Conservation (phyloP, 92 coral and sea anemone species). For the Palythoa grandiflora region DNA sequence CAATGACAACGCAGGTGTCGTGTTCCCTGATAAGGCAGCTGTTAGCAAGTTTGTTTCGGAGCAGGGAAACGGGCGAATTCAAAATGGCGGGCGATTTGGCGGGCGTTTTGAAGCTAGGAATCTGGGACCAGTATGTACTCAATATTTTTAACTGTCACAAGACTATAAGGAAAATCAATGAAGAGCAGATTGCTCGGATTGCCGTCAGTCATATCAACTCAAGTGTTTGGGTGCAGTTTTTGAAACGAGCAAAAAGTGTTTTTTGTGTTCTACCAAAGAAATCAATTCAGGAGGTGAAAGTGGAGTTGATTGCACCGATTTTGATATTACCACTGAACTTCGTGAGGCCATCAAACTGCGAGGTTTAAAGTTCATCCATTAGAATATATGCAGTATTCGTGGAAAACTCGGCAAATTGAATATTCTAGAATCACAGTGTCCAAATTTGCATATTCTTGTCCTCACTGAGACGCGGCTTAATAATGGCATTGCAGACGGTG, state of each 20-base stretch:
- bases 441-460: conserved; percentile 41
- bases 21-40: too few species aligned
- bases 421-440: conserved; percentile 38
- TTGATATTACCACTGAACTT: neutral
- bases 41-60: too few species aligned
- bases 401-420: conserved; percentile 37
- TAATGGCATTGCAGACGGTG: conserved; percentile 25
- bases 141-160: neutral
- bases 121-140: neutral
- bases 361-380: conserved; percentile 15
- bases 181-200: neutral
- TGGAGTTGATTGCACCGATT: neutral
- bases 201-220: neutral
- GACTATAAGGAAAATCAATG: neutral
- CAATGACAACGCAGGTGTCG: too few species aligned
- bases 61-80: too few species aligned
- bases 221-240: neutral
- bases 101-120: neutral
- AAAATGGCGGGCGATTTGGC: too few species aligned
- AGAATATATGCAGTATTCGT: conserved; percentile 30
- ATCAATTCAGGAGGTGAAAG: neutral
- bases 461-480: conserved; percentile 50
- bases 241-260: neutral
- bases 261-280: neutral
- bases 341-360: neutral